Evolutionary conservation across 2,888 invertebrate genomes (phyloP).

Genomic region (Phyllotreta striolata): DNA sequence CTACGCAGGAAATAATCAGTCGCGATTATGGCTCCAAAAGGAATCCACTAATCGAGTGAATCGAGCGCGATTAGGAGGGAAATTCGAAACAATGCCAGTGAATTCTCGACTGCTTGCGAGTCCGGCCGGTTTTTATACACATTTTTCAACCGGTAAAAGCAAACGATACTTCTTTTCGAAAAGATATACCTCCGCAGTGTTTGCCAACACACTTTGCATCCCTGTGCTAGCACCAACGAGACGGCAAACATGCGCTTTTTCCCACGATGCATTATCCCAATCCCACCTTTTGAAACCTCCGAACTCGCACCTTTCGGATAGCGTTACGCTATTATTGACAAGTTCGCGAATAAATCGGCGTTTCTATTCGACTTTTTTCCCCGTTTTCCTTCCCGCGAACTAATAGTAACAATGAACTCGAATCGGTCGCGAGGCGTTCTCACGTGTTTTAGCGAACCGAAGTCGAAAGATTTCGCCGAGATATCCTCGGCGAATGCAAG

Average conservation of each 20-base stretch:
- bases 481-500: background rate
- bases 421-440: slow-evolving; percentile 18
- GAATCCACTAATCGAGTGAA: no score
- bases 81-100: no score
- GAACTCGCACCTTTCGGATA: no score
- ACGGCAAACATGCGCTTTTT: slow-evolving; percentile 47
- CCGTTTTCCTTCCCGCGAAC: slow-evolving; percentile 6
- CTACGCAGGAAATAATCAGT: no score
- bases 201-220: slow-evolving; percentile 60
- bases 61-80: no score
- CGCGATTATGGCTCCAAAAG: no score
- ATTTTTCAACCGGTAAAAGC: slow-evolving; percentile 38
- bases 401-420: slow-evolving; percentile 24
- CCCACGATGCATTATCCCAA: slow-evolving; percentile 47
- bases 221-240: slow-evolving; percentile 53
- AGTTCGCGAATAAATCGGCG: slow-evolving; percentile 24
- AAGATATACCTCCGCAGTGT: slow-evolving; percentile 54
- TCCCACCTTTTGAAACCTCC: background rate
- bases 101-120: slow-evolving; percentile 18
- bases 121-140: slow-evolving; percentile 27
- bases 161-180: slow-evolving; percentile 47
- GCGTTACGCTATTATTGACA: slow-evolving; percentile 21
- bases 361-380: background rate
- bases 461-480: slow-evolving; percentile 8
- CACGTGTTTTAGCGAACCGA: slow-evolving; percentile 16